Percentiles rank a stretch among this genome's conserved stretches.
Conservation (phyloP, 2,797 vertebrate species). For the Poeciliopsis gracilis region DNA sequence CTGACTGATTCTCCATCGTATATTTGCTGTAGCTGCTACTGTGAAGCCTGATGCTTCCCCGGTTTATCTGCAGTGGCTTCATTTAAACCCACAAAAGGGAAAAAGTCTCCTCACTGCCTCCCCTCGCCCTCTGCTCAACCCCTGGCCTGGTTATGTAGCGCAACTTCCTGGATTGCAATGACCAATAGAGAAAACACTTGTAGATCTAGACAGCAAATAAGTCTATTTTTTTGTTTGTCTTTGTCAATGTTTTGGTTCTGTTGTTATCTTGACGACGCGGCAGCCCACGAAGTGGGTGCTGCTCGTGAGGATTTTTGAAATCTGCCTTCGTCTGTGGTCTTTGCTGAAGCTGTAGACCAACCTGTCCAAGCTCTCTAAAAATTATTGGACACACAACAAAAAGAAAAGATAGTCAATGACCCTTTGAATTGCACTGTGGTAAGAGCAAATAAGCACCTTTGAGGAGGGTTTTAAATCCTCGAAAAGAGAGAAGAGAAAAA, state of each 20-base stretch:
- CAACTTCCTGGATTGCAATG: slow-evolving; percentile 69
- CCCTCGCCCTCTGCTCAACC: slow-evolving; percentile 59
- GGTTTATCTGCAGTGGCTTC: slow-evolving; percentile 35
- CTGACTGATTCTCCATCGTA: not conserved
- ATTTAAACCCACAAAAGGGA: slow-evolving; percentile 46
- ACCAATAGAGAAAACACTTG: slow-evolving; percentile 58
- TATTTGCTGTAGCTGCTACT: slow-evolving; percentile 41
- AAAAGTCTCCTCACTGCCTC: slow-evolving; percentile 45
- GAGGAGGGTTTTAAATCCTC: slow-evolving; percentile 46
- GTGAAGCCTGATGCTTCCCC: slow-evolving; percentile 36
- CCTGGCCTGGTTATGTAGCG: slow-evolving; percentile 71
- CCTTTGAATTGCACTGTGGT: slow-evolving; percentile 79
- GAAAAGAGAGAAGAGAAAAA: slow-evolving; percentile 21
- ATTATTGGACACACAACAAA: slow-evolving; percentile 54
- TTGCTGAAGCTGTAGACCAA: slow-evolving; percentile 68
- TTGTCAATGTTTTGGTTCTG: slow-evolving; percentile 27
- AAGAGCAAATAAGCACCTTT: slow-evolving; percentile 67
- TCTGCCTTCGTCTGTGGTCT: slow-evolving; percentile 71
- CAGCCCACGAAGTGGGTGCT: slow-evolving; percentile 54
- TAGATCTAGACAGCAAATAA: slow-evolving; percentile 68
- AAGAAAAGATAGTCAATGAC: slow-evolving; percentile 48
- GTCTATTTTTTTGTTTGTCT: slow-evolving; percentile 32
- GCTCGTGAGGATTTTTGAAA: slow-evolving; percentile 43
- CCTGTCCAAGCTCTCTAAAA: slow-evolving; percentile 71
- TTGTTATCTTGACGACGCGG: slow-evolving; percentile 50